These are phyloP conservation scores for Boloria selene DNA, from an alignment of 2,888 invertebrate genomes.

Conservation along the genomic window DNA sequence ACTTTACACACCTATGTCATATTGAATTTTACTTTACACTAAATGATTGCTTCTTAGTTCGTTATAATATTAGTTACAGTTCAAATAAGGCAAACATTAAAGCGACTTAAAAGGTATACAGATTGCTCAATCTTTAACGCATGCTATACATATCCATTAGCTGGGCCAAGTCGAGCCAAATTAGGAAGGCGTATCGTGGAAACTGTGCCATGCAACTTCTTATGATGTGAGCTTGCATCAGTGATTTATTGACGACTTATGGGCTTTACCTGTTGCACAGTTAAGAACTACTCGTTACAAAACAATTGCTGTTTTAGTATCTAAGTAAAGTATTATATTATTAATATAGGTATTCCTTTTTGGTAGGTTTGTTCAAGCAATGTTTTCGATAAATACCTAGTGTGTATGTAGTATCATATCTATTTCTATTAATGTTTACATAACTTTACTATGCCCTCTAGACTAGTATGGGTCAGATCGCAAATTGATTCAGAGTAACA, in stretches of 20 bases:
- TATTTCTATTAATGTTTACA: conserved; percentile 28
- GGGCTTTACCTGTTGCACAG: neutral
- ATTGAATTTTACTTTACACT: neutral
- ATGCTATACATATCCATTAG: conserved; percentile 30
- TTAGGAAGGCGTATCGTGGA: conserved; percentile 63
- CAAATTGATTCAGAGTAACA: conserved; percentile 64
- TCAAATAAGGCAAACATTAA: conserved; percentile 1
- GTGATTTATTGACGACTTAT: conserved; percentile 31
- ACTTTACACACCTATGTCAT: no score
- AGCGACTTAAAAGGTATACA: neutral
- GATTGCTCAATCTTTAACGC: conserved; percentile 11
- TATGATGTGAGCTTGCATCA: conserved; percentile 51
- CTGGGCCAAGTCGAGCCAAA: conserved; percentile 48
- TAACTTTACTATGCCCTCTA: conserved; percentile 31
- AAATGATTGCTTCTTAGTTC: neutral
- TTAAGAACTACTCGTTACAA: no score
- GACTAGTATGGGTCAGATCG: conserved; percentile 52
- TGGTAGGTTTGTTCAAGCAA: no score
- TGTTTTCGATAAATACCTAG: neutral
- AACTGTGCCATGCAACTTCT: conserved; percentile 64
- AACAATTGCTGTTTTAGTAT: no score
- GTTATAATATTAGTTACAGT: neutral
- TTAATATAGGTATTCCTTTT: no score
- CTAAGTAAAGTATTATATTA: no score
- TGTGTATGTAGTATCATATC: neutral